Evolutionary conservation across 1,140 invertebrate genomes (phyloP).

Genomic region (Mylabris phalerata): DNA sequence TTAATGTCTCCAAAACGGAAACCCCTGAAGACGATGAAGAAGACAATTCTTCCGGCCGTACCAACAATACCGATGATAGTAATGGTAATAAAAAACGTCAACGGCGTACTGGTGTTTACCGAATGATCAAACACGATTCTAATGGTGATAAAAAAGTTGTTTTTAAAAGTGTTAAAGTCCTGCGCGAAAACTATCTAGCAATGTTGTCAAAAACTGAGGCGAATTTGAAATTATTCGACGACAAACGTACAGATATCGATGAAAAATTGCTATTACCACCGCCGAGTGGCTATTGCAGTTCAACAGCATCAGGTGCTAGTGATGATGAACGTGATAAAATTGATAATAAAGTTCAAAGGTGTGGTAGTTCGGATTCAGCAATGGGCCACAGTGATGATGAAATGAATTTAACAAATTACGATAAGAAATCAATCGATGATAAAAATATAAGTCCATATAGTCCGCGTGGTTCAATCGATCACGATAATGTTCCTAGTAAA

Average conservation of each 20-base stretch:
- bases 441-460: slow-evolving; percentile 22
- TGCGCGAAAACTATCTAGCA: slow-evolving; percentile 32
- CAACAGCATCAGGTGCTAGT: slow-evolving; percentile 33
- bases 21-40: neutral
- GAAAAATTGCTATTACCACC: slow-evolving; percentile 25
- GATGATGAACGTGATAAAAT: slow-evolving; percentile 33
- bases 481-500: slow-evolving; percentile 34
- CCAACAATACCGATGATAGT: neutral
- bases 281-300: slow-evolving; percentile 37
- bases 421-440: slow-evolving; percentile 16
- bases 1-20: neutral
- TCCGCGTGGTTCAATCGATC: slow-evolving; percentile 33
- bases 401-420: slow-evolving; percentile 37
- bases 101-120: slow-evolving; percentile 29
- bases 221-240: slow-evolving; percentile 5
- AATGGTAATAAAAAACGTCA: slow-evolving; percentile 20
- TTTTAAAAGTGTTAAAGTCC: slow-evolving; percentile 34
- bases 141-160: slow-evolving; percentile 3
- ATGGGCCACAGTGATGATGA: slow-evolving; percentile 49
- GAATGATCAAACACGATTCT: slow-evolving; percentile 15
- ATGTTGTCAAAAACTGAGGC: slow-evolving; percentile 28
- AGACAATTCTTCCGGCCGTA: neutral
- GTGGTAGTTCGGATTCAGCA: slow-evolving; percentile 50
- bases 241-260: slow-evolving; percentile 9
- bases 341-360: slow-evolving; percentile 35